Evolutionary conservation across 1,140 invertebrate species (phyloP), one percentile per base, ranked within the genome.

Genomic region (Brachionus paranguensis): DNA sequence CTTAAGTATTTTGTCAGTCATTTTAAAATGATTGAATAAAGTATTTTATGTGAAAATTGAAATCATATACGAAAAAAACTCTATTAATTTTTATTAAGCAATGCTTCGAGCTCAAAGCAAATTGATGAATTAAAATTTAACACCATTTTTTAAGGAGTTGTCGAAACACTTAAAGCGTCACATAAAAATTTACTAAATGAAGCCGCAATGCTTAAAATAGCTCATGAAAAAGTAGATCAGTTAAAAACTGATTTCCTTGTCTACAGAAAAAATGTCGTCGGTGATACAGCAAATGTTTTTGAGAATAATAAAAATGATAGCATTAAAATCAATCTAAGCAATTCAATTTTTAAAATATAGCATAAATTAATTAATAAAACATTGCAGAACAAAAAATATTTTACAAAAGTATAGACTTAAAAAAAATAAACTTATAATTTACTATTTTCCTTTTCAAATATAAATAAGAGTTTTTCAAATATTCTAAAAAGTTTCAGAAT

Each of bases 131-230:
- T 78, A 45, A 11, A 43, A 27, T 50, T 3, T 29, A 29, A 29
- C 29, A 55, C 24, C 33, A 20, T 78, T n/a, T 47, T 50, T 78
- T 79, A 29, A 81, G 78, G 43, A 68, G 64, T 81, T 45, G 78
- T 68, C 12, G 78, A 81, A 45, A 81, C 78, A 20, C 8, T 81
- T 1, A 60, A 68, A 20, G 37, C 43, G 14, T 64, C 78, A 11
- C 78, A 81, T 27, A 81, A 45, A 37, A 81, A 64, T 68, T 45
- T 81, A 29, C 53, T 81, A 14, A 81, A 81, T 47, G 78, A 81
- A 45, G 78, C 78, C 12, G 50, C 78, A 5, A 41, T 60, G 27
- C 27, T 81, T 2, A 81, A 81, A 29, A 68, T 81, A 17, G 53
- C 64, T 12, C 78, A 68, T 27, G 78, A 81, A 81, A 81, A 81